Percentiles rank a stretch among this genome's conserved stretches.
phyloP scores from a whole-genome alignment of 2,797 vertebrate species.

The Pseudochirops corinnae region DNA sequence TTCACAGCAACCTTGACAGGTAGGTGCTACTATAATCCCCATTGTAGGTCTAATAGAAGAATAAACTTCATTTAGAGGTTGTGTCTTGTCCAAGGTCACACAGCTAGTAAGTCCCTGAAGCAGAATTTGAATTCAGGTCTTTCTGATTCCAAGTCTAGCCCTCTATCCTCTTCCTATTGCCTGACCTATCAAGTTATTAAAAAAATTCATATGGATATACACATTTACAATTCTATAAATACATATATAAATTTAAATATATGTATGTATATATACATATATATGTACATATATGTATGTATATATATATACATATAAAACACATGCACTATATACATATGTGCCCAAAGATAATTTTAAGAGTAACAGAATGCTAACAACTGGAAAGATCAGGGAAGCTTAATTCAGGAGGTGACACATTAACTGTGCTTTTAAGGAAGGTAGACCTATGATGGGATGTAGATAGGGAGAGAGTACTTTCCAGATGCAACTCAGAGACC shows the following conservation, averaged over 20 bases:
- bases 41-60: neutral
- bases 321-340: neutral
- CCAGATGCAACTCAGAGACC: neutral
- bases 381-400: neutral
- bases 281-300: too few species aligned
- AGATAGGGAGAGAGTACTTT: neutral
- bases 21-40: neutral
- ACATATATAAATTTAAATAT: too few species aligned
- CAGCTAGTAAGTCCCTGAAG: neutral
- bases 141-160: neutral
- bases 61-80: neutral
- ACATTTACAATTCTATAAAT: too few species aligned
- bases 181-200: neutral
- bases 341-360: neutral
- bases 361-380: neutral
- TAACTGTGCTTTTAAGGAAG: neutral
- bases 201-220: neutral
- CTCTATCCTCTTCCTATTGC: neutral
- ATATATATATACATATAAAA: too few species aligned
- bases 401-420: neutral
- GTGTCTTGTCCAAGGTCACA: neutral
- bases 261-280: too few species aligned
- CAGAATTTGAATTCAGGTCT: neutral
- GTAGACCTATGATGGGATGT: neutral
- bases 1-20: neutral